Percentiles rank a stretch among this genome's conserved stretches.
Evolutionary conservation across 2,888 invertebrate species (phyloP).

Genomic region (Malacosoma neustria): DNA sequence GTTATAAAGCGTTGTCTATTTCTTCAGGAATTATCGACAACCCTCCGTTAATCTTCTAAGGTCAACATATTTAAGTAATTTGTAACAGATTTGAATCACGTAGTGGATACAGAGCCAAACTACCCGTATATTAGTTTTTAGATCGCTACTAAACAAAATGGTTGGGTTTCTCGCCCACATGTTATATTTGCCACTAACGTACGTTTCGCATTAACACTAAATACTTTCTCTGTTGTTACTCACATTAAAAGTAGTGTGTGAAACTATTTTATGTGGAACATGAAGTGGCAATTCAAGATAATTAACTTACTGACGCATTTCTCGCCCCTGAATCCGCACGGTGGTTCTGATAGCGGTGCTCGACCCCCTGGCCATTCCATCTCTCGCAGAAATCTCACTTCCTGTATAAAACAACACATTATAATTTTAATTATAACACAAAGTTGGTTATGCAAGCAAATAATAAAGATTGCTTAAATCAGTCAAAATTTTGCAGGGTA

Average conservation of each 20-base stretch:
- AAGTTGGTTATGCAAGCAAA: too few species aligned
- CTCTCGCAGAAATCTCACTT: slow-evolving; percentile 80
- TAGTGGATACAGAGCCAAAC: too few species aligned
- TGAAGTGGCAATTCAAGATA: background rate
- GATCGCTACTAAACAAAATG: slow-evolving; percentile 33
- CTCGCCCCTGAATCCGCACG: slow-evolving; percentile 92
- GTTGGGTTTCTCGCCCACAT: slow-evolving; percentile 23
- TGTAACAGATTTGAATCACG: too few species aligned
- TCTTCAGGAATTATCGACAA: too few species aligned
- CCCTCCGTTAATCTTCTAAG: too few species aligned
- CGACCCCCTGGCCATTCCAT: slow-evolving; percentile 86
- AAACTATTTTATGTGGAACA: slow-evolving; percentile 3
- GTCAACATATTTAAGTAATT: too few species aligned
- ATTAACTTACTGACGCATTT: slow-evolving; percentile 89
- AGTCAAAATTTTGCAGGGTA: too few species aligned
- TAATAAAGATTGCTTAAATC: too few species aligned
- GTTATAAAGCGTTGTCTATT: too few species aligned
- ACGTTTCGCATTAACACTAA: slow-evolving; percentile 31
- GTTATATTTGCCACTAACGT: slow-evolving; percentile 38
- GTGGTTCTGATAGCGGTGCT: slow-evolving; percentile 89
- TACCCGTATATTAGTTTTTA: slow-evolving; percentile 41
- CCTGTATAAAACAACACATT: slow-evolving; percentile 60
- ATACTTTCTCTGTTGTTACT: slow-evolving; percentile 13
- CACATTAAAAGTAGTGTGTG: background rate
- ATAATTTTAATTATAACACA: background rate